Percentiles rank a stretch among this genome's conserved stretches.
Evolutionary conservation across 2,113 vertebrate genomes (phyloP).

Genomic region (Eolophus roseicapilla): DNA sequence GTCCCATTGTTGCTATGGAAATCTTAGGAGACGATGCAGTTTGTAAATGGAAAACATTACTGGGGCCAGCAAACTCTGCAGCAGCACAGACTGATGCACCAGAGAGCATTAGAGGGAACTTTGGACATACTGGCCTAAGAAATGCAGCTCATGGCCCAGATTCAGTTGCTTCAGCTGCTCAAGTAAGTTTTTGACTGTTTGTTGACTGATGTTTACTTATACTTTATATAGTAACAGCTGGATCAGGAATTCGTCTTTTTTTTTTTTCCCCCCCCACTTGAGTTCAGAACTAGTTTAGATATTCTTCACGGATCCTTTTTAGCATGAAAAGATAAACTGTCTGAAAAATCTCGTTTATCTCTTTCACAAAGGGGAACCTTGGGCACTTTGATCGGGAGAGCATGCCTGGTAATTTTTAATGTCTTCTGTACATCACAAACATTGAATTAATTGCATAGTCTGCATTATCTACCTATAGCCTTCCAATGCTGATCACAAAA

Average conservation of each 20-base stretch:
- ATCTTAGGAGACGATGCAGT: conserved; percentile 90
- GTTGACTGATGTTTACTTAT: neutral
- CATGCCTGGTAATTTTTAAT: neutral
- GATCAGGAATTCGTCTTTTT: neutral
- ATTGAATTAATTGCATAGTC: neutral
- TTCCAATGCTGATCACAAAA: neutral
- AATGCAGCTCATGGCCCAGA: conserved; percentile 89
- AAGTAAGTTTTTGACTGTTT: conserved; percentile 77
- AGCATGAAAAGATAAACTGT: neutral
- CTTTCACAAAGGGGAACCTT: neutral
- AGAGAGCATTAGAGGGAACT: conserved; percentile 78
- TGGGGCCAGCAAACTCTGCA: conserved; percentile 81
- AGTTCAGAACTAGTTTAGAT: neutral
- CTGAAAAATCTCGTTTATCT: neutral
- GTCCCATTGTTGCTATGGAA: conserved; percentile 90
- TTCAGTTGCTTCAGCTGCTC: conserved; percentile 86
- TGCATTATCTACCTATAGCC: neutral
- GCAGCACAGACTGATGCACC: conserved; percentile 79
- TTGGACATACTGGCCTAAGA: conserved; percentile 82
- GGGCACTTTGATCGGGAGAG: neutral
- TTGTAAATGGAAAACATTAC: conserved; percentile 82
- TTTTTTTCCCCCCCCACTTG: neutral
- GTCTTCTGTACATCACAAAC: neutral
- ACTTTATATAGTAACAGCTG: neutral
- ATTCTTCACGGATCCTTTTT: neutral